Evolutionary conservation across 2,888 invertebrate species (phyloP), one percentile per base, ranked within the genome.

Genomic region (Catocala nupta): DNA sequence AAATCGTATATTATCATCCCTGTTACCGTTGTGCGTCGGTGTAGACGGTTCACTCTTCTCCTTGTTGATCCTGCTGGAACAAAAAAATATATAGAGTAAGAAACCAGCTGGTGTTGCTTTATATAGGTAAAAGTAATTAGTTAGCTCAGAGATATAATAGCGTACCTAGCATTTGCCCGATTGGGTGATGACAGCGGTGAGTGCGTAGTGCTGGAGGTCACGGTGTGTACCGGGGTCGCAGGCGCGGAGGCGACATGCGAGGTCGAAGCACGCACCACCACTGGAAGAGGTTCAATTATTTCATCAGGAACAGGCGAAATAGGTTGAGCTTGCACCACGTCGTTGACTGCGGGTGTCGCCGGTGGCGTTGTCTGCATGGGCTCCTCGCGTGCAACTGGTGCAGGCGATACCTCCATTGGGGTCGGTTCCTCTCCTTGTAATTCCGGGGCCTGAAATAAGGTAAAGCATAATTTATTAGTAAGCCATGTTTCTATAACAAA

Each of bases 361-460:
- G 57, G 57, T 8, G 55, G 13, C 0, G 58, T 42, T 0, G 42
- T 58, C 55, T 44, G 59, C 70, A 61, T 58, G 6, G 65, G 47
- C 48, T 76, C 75, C 12, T 70, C 75, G 4, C 58, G 36, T 7
- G 55, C 50, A 3, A 34, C 39, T 6, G 56, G 34, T 5, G 67
- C 48, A 0, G 74, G 72, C 1, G 77, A 70, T 42, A 78, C 69
- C 7, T 82, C 81, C 82, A 83, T 80, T 1, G 82, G 73, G 10
- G 64, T 59, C 5, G 76, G 64, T 43, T 59, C 62, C 0, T 66
- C 53, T 0, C 33, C 54, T 8, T 52, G 55, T 7, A 9, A 8
- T 3, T 61, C 36, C 1, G 58, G 52, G 2, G 65, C 45, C 70
- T 70, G 25, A 0, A 59, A 47, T 49, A 0, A 25, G 4, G 5